Evolutionary conservation across 2,113 vertebrate genomes (phyloP).

Genomic region (Malurus elegans): DNA sequence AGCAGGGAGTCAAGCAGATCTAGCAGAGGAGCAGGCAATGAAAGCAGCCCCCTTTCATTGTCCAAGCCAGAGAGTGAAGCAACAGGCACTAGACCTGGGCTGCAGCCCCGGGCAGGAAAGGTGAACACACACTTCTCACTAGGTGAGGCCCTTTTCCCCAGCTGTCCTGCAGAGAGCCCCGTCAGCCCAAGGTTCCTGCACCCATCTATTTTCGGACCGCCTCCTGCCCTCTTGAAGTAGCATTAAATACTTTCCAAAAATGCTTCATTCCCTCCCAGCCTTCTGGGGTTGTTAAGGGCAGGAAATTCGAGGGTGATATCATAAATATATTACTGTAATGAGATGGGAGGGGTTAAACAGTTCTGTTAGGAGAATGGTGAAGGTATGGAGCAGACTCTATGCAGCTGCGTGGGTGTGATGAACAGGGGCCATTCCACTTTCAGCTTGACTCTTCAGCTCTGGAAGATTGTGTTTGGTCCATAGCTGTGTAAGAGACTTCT

Average conservation of each 20-base stretch:
- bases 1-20: background rate
- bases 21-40: background rate
- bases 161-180: constrained; percentile 1
- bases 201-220: background rate
- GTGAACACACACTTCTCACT: background rate
- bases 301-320: constrained; percentile 52
- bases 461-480: background rate
- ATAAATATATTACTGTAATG: constrained; percentile 56
- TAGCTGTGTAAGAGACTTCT: background rate
- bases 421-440: background rate
- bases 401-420: constrained; percentile 31
- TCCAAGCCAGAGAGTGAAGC: background rate
- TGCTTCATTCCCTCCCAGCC: constrained; percentile 15
- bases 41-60: background rate
- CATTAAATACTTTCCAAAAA: constrained; percentile 24
- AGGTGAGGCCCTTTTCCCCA: background rate
- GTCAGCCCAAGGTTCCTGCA: background rate
- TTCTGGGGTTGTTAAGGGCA: constrained; percentile 48
- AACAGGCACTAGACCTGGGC: background rate
- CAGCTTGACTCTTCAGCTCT: background rate
- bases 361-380: background rate
- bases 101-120: background rate
- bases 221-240: constrained; percentile 1
- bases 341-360: constrained; percentile 50
- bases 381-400: background rate